Evolutionary conservation across 1,140 invertebrate genomes (phyloP).

Genomic region (Diorhabda sublineata): DNA sequence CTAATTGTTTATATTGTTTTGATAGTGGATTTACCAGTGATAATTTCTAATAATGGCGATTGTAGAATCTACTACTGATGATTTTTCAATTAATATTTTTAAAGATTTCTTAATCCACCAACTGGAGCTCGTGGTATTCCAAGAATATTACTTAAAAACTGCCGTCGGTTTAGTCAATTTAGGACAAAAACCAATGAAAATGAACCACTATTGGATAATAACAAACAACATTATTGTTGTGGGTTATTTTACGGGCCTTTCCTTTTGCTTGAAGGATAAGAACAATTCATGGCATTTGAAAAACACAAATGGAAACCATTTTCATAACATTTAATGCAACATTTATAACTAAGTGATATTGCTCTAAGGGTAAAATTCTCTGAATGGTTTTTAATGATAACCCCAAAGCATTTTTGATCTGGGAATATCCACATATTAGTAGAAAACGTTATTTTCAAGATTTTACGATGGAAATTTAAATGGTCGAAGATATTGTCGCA

Average conservation of each 20-base stretch:
- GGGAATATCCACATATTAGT: background rate
- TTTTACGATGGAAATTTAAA: background rate
- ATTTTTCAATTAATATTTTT: background rate
- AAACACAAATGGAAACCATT: too few relatives aligned
- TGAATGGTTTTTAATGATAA: background rate
- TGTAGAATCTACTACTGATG: background rate
- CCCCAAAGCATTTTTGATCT: background rate
- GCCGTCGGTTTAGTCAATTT: background rate
- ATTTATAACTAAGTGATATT: background rate
- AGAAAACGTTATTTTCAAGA: background rate
- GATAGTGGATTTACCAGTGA: background rate
- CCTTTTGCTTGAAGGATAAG: too few relatives aligned
- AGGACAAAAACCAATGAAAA: background rate
- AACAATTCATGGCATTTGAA: too few relatives aligned
- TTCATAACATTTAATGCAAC: background rate
- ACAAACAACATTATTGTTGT: background rate
- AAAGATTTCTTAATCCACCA: background rate
- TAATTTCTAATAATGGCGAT: background rate
- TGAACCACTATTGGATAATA: too few relatives aligned
- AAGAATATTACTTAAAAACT: background rate
- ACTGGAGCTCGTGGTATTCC: background rate
- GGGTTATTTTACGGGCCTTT: too few relatives aligned
- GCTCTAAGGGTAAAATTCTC: background rate
- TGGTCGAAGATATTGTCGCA: background rate
- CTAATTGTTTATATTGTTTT: background rate